Conservation (phyloP, 2,888 invertebrate species). For the Callinectes sapidus region DNA sequence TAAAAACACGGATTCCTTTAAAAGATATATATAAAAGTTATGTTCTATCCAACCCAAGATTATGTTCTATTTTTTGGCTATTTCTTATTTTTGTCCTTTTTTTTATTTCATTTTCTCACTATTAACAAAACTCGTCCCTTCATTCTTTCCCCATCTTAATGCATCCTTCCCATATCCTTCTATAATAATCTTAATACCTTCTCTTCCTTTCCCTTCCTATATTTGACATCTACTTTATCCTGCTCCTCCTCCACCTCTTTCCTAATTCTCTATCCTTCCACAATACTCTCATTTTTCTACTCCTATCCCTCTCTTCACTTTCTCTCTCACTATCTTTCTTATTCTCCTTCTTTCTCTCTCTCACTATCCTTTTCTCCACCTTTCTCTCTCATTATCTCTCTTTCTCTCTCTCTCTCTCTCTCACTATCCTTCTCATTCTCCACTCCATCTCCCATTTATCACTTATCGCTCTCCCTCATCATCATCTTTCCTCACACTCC, state of each 20-base stretch:
- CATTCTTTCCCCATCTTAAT: not conserved
- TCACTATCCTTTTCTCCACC: not conserved
- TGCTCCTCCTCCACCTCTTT: not conserved
- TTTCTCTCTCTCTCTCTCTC: not conserved
- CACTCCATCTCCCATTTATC: not conserved
- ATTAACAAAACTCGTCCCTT: not conserved
- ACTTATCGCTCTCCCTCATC: constrained; percentile 54
- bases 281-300: not conserved
- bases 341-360: not conserved
- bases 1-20: not conserved
- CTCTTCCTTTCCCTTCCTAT: not conserved
- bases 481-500: constrained; percentile 49
- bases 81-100: not conserved
- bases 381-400: not conserved
- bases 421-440: not conserved
- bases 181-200: not conserved
- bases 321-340: not conserved
- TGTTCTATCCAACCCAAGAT: not conserved
- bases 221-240: not conserved
- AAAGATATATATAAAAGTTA: not conserved
- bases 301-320: not conserved
- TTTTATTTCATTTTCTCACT: not conserved
- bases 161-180: not conserved
- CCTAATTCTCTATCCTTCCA: not conserved
- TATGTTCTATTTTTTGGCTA: not conserved